These are phyloP conservation scores for Synanthedon formicaeformis DNA, from an alignment of 2,888 invertebrate genomes.

Conservation along the genomic window DNA sequence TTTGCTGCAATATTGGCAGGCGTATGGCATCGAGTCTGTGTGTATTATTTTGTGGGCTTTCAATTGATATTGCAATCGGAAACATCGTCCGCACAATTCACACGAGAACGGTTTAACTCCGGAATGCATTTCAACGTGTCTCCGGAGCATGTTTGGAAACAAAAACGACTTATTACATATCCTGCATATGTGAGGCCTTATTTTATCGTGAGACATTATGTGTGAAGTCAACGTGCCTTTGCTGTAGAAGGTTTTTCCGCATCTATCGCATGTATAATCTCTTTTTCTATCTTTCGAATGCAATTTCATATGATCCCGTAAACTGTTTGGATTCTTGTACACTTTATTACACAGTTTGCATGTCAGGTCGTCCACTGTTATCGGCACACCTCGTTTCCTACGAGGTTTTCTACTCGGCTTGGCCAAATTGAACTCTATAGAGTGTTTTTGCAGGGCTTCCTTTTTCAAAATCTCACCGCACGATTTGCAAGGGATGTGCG, in stretches of 20 bases:
- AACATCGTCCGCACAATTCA: slow-evolving; percentile 54
- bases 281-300: slow-evolving; percentile 62
- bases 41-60: slow-evolving; percentile 81
- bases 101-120: slow-evolving; percentile 55
- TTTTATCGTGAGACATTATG: slow-evolving; percentile 53
- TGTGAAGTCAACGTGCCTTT: slow-evolving; percentile 58
- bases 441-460: slow-evolving; percentile 32
- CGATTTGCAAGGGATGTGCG: slow-evolving; percentile 29
- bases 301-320: slow-evolving; percentile 70
- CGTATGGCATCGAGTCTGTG: slow-evolving; percentile 82
- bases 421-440: slow-evolving; percentile 27
- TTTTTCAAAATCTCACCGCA: slow-evolving; percentile 48
- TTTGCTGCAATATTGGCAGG: slow-evolving; percentile 81
- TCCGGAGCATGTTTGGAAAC: slow-evolving; percentile 51
- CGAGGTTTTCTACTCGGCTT: slow-evolving; percentile 37
- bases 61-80: slow-evolving; percentile 77
- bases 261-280: slow-evolving; percentile 56
- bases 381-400: slow-evolving; percentile 42
- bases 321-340: slow-evolving; percentile 38
- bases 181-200: slow-evolving; percentile 47
- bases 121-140: slow-evolving; percentile 59
- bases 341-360: slow-evolving; percentile 50
- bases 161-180: slow-evolving; percentile 57
- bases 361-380: slow-evolving; percentile 49
- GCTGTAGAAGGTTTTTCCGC: slow-evolving; percentile 57